Percentiles rank a stretch among this genome's conserved stretches.
Conservation (phyloP, 2,888 invertebrate species). For the Dynastes maya region DNA sequence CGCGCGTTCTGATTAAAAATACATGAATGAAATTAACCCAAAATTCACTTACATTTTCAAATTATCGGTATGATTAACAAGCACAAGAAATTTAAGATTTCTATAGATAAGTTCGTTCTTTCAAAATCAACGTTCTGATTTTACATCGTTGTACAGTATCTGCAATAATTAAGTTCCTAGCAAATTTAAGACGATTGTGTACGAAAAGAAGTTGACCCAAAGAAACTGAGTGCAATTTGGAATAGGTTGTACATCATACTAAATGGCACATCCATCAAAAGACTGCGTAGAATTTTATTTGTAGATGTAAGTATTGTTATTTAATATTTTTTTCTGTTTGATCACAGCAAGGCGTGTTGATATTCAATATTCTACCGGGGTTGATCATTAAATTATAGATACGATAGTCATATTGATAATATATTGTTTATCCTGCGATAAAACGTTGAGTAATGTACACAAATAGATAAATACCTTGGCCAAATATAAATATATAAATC, state of each 20-base stretch:
- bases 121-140: background rate
- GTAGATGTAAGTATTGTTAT: slow-evolving; percentile 17
- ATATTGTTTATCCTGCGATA: background rate
- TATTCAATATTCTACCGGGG: background rate
- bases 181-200: background rate
- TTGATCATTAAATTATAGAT: background rate
- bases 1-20: slow-evolving; percentile 7
- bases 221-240: background rate
- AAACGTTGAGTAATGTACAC: background rate
- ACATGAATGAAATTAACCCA: slow-evolving; percentile 19
- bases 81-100: background rate
- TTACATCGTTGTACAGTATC: background rate
- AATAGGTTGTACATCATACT: background rate
- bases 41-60: background rate
- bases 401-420: background rate
- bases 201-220: background rate
- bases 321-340: background rate
- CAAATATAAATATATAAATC: background rate
- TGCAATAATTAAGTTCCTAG: slow-evolving; percentile 18
- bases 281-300: background rate
- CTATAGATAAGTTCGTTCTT: background rate
- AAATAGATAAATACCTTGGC: background rate
- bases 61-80: background rate
- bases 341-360: background rate
- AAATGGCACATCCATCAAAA: background rate